Percentiles rank a stretch among this genome's conserved stretches.
Conservation (phyloP, 1,140 invertebrate genomes). For the Monochamus saltuarius region DNA sequence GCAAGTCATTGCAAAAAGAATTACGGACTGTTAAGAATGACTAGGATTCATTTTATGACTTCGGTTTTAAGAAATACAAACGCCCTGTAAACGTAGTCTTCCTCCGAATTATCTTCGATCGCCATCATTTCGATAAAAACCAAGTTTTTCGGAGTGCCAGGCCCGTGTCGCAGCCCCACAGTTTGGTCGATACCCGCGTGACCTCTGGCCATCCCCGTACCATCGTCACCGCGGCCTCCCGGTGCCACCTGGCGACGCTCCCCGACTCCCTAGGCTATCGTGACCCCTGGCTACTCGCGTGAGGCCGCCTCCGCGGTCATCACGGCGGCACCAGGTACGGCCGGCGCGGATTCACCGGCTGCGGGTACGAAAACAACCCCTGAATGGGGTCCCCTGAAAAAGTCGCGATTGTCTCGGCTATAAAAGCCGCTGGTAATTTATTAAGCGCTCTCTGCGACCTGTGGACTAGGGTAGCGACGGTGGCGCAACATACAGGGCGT, state of each 20-base stretch:
- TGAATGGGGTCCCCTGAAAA: too few species aligned
- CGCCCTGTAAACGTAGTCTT: too few species aligned
- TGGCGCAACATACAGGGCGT: too few species aligned
- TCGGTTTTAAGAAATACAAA: background rate
- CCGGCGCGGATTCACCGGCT: background rate
- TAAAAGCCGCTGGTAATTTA: too few species aligned
- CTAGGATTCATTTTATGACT: too few species aligned
- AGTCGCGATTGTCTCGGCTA: too few species aligned
- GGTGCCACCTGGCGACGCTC: slow-evolving; percentile 2
- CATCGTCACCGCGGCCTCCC: background rate
- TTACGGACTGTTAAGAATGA: too few species aligned
- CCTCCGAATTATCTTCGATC: background rate
- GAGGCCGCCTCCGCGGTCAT: slow-evolving; percentile 1
- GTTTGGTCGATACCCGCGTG: slow-evolving; percentile 3
- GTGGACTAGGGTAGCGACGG: too few species aligned
- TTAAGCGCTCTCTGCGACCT: too few species aligned
- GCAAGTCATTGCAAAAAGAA: too few species aligned
- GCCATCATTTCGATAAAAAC: background rate
- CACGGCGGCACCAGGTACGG: background rate
- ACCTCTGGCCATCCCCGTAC: slow-evolving; percentile 4
- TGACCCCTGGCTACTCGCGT: slow-evolving; percentile 4
- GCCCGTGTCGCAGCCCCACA: background rate
- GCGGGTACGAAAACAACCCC: background rate
- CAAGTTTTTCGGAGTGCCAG: background rate
- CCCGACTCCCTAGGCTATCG: background rate